Evolutionary conservation across 2,888 invertebrate genomes (phyloP).

Genomic region (Drosophila affinis): DNA sequence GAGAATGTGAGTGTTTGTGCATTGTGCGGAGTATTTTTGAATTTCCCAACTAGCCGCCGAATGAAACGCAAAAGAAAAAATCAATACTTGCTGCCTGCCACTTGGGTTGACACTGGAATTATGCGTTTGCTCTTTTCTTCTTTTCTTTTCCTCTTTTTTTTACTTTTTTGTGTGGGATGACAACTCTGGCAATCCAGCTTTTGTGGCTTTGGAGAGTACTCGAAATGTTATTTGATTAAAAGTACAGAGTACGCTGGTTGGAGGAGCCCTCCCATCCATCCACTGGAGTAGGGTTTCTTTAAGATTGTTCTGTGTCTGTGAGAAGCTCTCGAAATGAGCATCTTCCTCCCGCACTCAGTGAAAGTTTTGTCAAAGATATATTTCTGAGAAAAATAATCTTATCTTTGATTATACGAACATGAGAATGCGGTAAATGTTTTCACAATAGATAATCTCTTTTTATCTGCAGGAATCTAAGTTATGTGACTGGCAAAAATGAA

Average conservation of each 20-base stretch:
- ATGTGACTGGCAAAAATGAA: not conserved
- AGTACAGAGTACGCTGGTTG: slow-evolving; percentile 4
- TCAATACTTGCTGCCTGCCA: slow-evolving; percentile 48
- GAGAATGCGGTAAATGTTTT: too few species aligned
- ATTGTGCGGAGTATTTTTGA: slow-evolving; percentile 19
- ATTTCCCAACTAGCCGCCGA: not conserved
- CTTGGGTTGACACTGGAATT: slow-evolving; percentile 55
- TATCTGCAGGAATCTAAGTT: not conserved
- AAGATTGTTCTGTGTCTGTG: not conserved
- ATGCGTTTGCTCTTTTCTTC: slow-evolving; percentile 33
- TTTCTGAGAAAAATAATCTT: too few species aligned
- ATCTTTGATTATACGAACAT: too few species aligned
- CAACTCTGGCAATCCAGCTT: slow-evolving; percentile 1
- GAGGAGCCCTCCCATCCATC: slow-evolving; percentile 3
- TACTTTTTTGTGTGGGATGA: not conserved
- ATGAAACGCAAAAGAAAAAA: slow-evolving; percentile 39
- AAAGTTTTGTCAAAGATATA: not conserved
- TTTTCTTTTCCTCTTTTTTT: not conserved
- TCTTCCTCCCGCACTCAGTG: not conserved
- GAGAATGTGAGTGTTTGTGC: slow-evolving; percentile 1
- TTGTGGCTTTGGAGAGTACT: not conserved
- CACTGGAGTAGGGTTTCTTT: not conserved
- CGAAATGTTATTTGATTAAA: slow-evolving; percentile 19
- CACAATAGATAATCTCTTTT: not conserved
- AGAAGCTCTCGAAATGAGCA: not conserved